Evolutionary conservation across 1,140 invertebrate species (phyloP).

Genomic region (Calycopis cecrops): DNA sequence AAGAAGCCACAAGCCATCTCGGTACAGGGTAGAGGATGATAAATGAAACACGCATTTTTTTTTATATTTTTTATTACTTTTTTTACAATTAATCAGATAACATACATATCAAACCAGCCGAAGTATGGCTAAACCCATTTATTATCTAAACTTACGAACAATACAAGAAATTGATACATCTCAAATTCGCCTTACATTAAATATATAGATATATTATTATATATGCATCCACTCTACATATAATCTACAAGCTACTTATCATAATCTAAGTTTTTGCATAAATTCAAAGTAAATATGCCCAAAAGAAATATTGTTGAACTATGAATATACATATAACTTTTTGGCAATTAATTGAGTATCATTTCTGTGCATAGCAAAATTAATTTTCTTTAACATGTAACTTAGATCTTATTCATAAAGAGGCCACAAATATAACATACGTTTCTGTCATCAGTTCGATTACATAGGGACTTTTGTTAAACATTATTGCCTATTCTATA

Average conservation of each 20-base stretch:
- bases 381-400: slow-evolving; percentile 73
- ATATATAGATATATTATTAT: slow-evolving; percentile 74
- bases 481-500: slow-evolving; percentile 71
- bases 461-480: slow-evolving; percentile 74
- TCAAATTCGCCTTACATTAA: slow-evolving; percentile 72
- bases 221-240: slow-evolving; percentile 73
- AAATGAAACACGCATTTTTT: slow-evolving; percentile 70
- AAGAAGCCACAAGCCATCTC: too few species aligned
- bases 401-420: slow-evolving; percentile 74
- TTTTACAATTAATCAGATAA: slow-evolving; percentile 75
- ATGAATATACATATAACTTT: slow-evolving; percentile 75
- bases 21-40: slow-evolving; percentile 33
- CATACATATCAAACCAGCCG: slow-evolving; percentile 75
- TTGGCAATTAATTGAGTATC: slow-evolving; percentile 75
- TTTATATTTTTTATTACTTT: slow-evolving; percentile 61
- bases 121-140: slow-evolving; percentile 75
- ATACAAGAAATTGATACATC: slow-evolving; percentile 74
- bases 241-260: slow-evolving; percentile 73
- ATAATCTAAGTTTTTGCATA: slow-evolving; percentile 73
- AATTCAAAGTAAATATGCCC: slow-evolving; percentile 75
- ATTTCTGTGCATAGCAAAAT: slow-evolving; percentile 75
- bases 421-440: slow-evolving; percentile 74
- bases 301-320: slow-evolving; percentile 75
- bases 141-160: slow-evolving; percentile 74
- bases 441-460: slow-evolving; percentile 74